phyloP scores from a whole-genome alignment of 2,113 vertebrate species.

The Ardeotis arabs region DNA sequence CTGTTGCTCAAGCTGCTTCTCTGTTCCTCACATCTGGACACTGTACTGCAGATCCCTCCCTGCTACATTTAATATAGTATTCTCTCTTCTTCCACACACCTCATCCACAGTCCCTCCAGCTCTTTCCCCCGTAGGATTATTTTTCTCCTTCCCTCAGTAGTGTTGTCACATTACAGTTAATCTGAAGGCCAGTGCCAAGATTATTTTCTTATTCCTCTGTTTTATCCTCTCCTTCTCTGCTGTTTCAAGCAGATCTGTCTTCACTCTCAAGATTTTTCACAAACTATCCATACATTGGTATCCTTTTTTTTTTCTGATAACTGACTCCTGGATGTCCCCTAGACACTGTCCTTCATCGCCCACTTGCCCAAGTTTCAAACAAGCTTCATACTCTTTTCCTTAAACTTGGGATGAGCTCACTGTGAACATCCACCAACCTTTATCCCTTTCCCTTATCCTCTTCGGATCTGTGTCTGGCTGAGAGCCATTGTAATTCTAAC shows the following conservation, averaged over 20 bases:
- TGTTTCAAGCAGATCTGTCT: neutral
- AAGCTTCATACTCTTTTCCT: neutral
- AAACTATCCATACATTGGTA: neutral
- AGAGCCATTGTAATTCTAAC: neutral
- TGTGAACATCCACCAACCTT: neutral
- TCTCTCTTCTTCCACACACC: neutral
- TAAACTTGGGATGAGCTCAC: neutral
- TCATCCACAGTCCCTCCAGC: neutral
- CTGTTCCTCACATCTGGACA: neutral
- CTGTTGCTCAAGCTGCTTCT: neutral
- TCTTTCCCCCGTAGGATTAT: neutral
- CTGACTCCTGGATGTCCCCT: neutral
- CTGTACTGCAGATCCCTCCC: neutral
- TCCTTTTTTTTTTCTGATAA: neutral
- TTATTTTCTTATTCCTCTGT: neutral
- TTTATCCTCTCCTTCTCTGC: neutral
- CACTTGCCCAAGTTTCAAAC: neutral
- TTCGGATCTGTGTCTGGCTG: neutral
- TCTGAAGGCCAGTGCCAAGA: neutral
- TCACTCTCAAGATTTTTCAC: neutral
- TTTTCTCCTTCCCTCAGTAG: neutral
- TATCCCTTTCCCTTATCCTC: neutral
- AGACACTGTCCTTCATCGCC: neutral
- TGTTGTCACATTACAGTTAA: neutral
- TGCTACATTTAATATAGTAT: neutral